Base-by-base conservation (phyloP, 1,140 invertebrate species). In the Listronotus bonariensis region DNA sequence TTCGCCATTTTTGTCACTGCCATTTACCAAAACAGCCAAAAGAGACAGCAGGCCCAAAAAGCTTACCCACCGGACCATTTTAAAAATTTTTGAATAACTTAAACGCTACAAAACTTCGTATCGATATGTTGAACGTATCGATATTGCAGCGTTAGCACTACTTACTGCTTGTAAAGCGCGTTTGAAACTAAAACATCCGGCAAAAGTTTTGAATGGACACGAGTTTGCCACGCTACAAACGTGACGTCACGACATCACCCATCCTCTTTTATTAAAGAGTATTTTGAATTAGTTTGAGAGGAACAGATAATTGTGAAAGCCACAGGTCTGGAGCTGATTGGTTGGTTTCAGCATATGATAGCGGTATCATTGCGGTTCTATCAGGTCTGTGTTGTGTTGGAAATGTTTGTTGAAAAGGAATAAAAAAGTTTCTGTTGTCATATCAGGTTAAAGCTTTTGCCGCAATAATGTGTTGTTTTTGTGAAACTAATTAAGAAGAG, bases 1-100 rank as follows among this genome's bases (percentile, higher is more conserved):
- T 71, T 86, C 84, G 58, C 83, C 76, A 43, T 60, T 61, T 31
- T 42, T 45, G 26, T 54, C 46, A 34, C 18, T 58, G 32, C 15
- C 41, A 41, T 32, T 41, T 17, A 51, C 65, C 34, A 63, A 20
- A 15, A 57, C 43, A 1, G 66, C 64, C 17, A 68, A 45, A 11
- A 62, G 6, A 11, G 60, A 65, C 36, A 70, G 46, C 10, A 66
- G 18, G 4, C 78, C 77, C 15, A 80, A 74, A 58, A 38, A 58
- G 43, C 42, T 54, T 40, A 78, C 80, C 70, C 78, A 80, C 53
- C 76, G 78, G 42, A 77, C 80, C 62, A 83, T 71, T 54, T 64
- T 66, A 14, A 45, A 51, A 34, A 43, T 52, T 40, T 26, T 20
- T 48, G 40, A 26, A 26, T 26, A 26, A 26, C 5, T 26, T 26